Base-by-base conservation (phyloP, 2,797 vertebrate genomes). In the Acanthurus tractus region DNA sequence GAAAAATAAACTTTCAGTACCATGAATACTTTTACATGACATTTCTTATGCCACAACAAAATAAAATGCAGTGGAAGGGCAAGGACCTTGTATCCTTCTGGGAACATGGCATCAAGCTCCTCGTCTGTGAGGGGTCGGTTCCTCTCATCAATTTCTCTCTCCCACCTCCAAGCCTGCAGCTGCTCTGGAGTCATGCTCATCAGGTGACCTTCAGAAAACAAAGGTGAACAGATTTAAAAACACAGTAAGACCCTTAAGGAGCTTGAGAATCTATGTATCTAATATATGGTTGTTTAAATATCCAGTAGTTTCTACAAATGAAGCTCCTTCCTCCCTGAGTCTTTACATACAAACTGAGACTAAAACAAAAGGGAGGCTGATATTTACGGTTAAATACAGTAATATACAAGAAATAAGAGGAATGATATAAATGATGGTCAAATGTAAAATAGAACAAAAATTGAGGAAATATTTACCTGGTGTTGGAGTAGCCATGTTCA, bases 181-280 rank as follows among this genome's bases (percentile, higher is more conserved):
- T 99, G 98, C 86, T 99, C 98, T 45, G 98, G 98, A 74, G 98
- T 99, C 98, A 99, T 99, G 91, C 97, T 99, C 98, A 99, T 99
- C 78, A 99, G 95, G 86, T 99, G 98, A 88, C 98, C 98, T 99
- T 78, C 67, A 66, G 56, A 0, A 78, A 74, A 74, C 17, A 18
- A 1, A 40, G 22, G 3, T 45, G 23, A 50, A 23, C 3, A 0
- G 7, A 58, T 4, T 61, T 44, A 15, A 57, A 61, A 48, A 62
- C 17, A 56, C 34, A 18, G 18, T 3, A 17, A 40, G 53, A 29
- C 4, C 12, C 48, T 23, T 1, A 49, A 10, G 4, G 18, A 18
- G 10, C 17, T n/a, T 25, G 6, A 56, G 9, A 13, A 36, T 12
- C 8, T 3, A 42, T 14, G 12, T 18, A 13, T 17, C 7, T 48